Percentiles rank a stretch among this genome's conserved stretches.
Conservation (phyloP, 2,113 vertebrate genomes). For the Phylloscopus trochilus region DNA sequence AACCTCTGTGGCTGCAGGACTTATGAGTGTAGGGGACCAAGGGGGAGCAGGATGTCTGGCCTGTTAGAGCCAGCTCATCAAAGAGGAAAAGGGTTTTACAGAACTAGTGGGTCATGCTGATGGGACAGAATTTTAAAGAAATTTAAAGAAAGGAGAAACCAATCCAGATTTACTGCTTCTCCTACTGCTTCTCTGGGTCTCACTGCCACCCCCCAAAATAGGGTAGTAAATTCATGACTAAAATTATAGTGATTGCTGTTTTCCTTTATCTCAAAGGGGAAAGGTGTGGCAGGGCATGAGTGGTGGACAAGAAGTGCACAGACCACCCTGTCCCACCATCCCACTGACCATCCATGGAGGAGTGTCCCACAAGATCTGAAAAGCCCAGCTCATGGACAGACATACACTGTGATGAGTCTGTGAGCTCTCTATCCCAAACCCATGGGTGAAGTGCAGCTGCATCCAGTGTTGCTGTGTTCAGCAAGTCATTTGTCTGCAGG, state of each 20-base stretch:
- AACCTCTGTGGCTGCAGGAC: fast-evolving
- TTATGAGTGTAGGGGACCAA: fast-evolving
- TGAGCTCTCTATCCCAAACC: neutral
- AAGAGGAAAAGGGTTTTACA: neutral
- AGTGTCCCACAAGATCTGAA: fast-evolving
- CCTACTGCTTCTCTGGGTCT: neutral
- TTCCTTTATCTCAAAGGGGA: neutral
- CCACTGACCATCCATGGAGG: fast-evolving
- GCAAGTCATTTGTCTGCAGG: neutral
- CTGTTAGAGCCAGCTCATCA: neutral
- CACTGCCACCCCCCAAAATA: neutral
- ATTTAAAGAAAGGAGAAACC: too few relatives aligned
- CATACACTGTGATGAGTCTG: fast-evolving
- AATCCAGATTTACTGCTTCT: neutral
- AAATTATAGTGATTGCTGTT: neutral
- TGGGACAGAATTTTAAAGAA: neutral
- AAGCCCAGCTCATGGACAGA: fast-evolving
- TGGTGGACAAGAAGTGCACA: fast-evolving
- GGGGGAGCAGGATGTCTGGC: fast-evolving
- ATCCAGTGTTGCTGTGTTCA: fast-evolving
- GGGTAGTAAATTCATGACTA: fast-evolving
- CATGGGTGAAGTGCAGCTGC: neutral
- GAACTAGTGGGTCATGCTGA: neutral
- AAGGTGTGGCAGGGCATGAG: fast-evolving
- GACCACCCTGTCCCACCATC: fast-evolving